Evolutionary conservation across 2,113 vertebrate species (phyloP), one percentile per base, ranked within the genome.

Genomic region (Verasper variegatus): DNA sequence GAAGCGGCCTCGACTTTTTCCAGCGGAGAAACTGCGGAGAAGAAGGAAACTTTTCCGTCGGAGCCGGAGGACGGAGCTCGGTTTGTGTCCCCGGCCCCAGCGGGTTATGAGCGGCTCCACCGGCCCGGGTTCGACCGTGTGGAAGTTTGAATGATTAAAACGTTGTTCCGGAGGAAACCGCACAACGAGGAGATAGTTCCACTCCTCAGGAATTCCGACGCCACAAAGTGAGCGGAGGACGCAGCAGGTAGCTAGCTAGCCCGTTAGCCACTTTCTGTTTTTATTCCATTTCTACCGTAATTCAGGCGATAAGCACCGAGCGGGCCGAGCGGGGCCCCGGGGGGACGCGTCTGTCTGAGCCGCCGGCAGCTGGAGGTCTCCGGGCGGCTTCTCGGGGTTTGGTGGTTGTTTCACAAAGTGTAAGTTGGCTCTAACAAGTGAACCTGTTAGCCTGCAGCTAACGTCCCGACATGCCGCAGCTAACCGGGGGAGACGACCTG

Each of bases 401-500:
- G 40, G 0, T 51, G 15, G 15, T 3, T 35, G 31, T 3, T 6
- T 1, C 20, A 67, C 57, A 24, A 63, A 78, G 42, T 68, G 49
- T 64, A 60, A 76, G 45, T 66, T 71, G 35, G 35, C 15, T 69
- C 7, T 35, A 59, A 84, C 37, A 31, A 81, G 21, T 52, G 54
- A 17, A 13, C 26, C 54, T 13, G 40, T 63, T 7, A 49, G 12
- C 23, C 54, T 21, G 68, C 69, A 18, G 88, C 82, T 88, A 90
- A 65, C 81, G 68, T 31, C n/a, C 86, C 14, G 82, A 87, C 78
- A 96, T 96, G 95, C 95, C 95, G 78, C 94, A 95, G 88, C 77
- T 95, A 54, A 92, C 88, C 79, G 89, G 92, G 10, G 95, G 95
- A 15, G 96, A 97, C 85, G 96, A 97, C 68, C 80, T 97, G 91